Percentiles rank a stretch among this genome's conserved stretches.
Conservation (phyloP, 2,113 vertebrate species). For the Pelusios castaneus region DNA sequence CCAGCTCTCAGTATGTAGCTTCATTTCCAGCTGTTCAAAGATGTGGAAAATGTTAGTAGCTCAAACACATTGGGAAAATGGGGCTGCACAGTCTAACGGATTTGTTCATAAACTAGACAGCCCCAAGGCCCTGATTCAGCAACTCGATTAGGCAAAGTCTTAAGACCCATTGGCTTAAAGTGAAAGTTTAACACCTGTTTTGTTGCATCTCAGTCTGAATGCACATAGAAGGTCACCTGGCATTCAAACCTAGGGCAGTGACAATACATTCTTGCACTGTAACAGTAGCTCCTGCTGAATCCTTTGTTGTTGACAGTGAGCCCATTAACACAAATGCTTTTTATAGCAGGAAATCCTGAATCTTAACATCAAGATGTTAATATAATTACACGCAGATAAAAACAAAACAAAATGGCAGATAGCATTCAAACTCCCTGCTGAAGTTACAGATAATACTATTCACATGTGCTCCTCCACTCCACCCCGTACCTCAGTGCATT, state of each 20-base stretch:
- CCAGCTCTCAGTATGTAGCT: not conserved
- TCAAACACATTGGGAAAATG: not conserved
- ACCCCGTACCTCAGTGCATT: not conserved
- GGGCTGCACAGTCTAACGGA: not conserved
- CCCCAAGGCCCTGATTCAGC: not conserved
- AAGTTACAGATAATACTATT: not conserved
- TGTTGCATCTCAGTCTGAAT: not conserved
- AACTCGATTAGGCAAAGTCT: not conserved
- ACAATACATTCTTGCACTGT: not conserved
- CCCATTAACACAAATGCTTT: not conserved
- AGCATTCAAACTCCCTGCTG: not conserved
- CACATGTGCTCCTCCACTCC: not conserved
- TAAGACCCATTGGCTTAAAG: not conserved
- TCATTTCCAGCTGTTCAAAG: not conserved
- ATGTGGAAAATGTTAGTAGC: not conserved
- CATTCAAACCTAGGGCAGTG: not conserved
- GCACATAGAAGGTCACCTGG: not conserved
- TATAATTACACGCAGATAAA: not conserved
- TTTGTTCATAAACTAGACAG: not conserved
- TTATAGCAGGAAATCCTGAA: constrained; percentile 17
- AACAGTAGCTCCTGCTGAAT: not conserved
- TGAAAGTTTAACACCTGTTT: not conserved
- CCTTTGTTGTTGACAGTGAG: not conserved
- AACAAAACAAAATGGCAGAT: not conserved
- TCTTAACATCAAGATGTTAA: not conserved